phyloP scores from a whole-genome alignment of 2,888 invertebrate species.

The Pristionchus maxplancki region DNA sequence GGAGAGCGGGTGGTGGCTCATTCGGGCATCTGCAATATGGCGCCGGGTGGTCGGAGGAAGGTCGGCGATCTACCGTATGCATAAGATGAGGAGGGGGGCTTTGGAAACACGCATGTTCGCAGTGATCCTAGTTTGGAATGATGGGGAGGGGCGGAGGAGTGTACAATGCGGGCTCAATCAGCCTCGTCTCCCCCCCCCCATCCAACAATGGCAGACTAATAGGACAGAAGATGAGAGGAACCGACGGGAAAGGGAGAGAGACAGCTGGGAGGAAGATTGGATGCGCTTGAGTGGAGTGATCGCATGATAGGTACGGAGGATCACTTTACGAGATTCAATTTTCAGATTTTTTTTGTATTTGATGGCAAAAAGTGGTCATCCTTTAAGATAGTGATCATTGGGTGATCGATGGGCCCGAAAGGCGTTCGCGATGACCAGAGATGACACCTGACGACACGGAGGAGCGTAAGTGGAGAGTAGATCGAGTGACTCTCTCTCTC shows the following conservation, averaged over 20 bases:
- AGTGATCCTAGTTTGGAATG: background rate
- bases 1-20: background rate
- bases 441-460: background rate
- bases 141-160: background rate
- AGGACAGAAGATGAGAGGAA: slow-evolving; percentile 27
- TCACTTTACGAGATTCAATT: background rate
- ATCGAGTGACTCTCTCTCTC: slow-evolving; percentile 24
- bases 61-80: background rate
- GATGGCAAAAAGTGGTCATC: no score
- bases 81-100: background rate
- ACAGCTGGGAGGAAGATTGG: slow-evolving; percentile 40
- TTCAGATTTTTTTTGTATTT: no score
- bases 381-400: no score
- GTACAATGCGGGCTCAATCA: slow-evolving; percentile 19
- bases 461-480: background rate
- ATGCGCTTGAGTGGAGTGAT: background rate
- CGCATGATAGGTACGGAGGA: background rate
- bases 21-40: background rate
- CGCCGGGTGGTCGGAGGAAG: background rate
- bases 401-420: background rate
- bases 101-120: slow-evolving; percentile 2
- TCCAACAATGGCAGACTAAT: slow-evolving; percentile 43
- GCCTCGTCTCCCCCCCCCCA: background rate
- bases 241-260: background rate
- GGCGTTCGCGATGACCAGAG: background rate